These are phyloP conservation scores for Tetranychus truncatus DNA, from an alignment of 2,888 invertebrate species.

Conservation along the genomic window DNA sequence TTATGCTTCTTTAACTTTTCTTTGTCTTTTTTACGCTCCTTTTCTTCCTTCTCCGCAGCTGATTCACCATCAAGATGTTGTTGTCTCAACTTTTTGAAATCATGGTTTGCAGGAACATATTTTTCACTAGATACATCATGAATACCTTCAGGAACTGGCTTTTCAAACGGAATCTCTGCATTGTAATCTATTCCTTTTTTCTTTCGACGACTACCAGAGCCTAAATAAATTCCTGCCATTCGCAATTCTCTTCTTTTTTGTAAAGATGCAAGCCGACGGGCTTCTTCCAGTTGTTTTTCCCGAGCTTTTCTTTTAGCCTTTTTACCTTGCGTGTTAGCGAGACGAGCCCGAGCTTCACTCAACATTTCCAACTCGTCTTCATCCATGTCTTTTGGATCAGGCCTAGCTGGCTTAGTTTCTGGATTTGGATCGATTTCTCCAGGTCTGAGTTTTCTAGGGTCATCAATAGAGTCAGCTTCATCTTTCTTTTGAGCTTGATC, in stretches of 20 bases:
- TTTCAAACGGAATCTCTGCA: slow-evolving; percentile 87
- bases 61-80: slow-evolving; percentile 83
- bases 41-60: slow-evolving; percentile 74
- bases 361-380: slow-evolving; percentile 99
- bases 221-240: slow-evolving; percentile 69
- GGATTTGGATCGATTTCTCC: slow-evolving; percentile 99
- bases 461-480: slow-evolving; percentile 79
- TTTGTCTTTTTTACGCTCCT: slow-evolving; percentile 82
- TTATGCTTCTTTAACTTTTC: slow-evolving; percentile 83
- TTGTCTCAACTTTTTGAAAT: slow-evolving; percentile 71
- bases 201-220: slow-evolving; percentile 31
- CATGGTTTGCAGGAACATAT: slow-evolving; percentile 68
- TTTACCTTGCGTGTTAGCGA: slow-evolving; percentile 91
- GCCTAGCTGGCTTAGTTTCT: slow-evolving; percentile 95
- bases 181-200: slow-evolving; percentile 90
- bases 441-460: slow-evolving; percentile 88
- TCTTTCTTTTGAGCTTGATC: slow-evolving; percentile 94
- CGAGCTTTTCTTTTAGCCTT: slow-evolving; percentile 53
- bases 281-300: slow-evolving; percentile 95
- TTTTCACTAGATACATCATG: slow-evolving; percentile 79
- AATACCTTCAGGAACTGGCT: slow-evolving; percentile 66
- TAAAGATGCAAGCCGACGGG: slow-evolving; percentile 77
- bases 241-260: slow-evolving; percentile 93
- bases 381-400: slow-evolving; percentile 99
- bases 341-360: slow-evolving; percentile 88